Base-by-base conservation (phyloP, 1,140 invertebrate species). In the Solen grandis region DNA sequence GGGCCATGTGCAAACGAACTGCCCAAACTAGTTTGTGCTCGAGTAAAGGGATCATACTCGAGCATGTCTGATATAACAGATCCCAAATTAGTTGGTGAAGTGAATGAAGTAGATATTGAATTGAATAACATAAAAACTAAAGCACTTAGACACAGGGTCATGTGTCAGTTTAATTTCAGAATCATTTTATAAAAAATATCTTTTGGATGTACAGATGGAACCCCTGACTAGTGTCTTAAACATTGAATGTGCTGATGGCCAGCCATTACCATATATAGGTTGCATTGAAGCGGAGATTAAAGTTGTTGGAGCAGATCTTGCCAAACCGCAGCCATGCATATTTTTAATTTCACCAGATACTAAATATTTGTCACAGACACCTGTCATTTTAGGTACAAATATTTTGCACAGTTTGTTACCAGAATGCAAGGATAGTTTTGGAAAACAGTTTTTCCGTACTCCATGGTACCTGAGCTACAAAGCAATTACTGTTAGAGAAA, bases 311-410 rank as follows among this genome's bases (percentile, higher is more conserved):
- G 35, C 55, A 31, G 55, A n/a, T 13, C 27, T 31, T 4, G 0
- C 35, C 5, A 8, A 59, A 59, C 54, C 70, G 27, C 13, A 36
- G n/a, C 3, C 38, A 8, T 72, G 69, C n/a, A 27, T 70, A 31
- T 70, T 70, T 70, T 31, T 70, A 14, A 54, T 70, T 54, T 8
- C 16, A 27, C 68, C 41, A 22, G 69, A 72, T 59, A 72, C 54
- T n/a, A 59, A 81, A 63, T 73, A 73, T 65, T 55, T 46, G n/a
- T 25, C 59, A 38, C 50, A 35, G 50, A 83, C 74, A 59, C 68
- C 50, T 33, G 46, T 70, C 27, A 70, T 76, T 35, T 31, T 76
- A 5, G 62, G 62, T 4, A 55, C 74, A 29, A 76, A 76, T 55
- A 65, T 76, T 46, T 41, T 78, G 27, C 57, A 70, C 14, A 14